These are phyloP conservation scores for Lasioglossum calceatum DNA, from an alignment of 2,888 invertebrate species.

Conservation along the genomic window DNA sequence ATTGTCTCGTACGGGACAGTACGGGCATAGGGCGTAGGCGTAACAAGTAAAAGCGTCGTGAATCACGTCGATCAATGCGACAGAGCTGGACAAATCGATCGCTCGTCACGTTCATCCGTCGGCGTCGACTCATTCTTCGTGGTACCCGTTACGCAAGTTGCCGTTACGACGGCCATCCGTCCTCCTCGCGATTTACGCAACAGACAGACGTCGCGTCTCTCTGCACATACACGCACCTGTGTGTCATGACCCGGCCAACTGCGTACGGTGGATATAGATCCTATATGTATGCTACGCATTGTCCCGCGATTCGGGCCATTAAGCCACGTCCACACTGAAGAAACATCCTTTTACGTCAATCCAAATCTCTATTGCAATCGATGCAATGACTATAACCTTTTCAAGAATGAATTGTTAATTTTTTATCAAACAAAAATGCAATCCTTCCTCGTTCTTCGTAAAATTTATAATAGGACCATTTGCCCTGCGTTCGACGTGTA, in stretches of 20 bases:
- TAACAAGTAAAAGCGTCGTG: conserved; percentile 58
- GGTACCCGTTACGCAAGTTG: conserved; percentile 55
- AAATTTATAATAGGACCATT: too few species aligned
- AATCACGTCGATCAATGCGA: conserved; percentile 65
- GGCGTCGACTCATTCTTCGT: conserved; percentile 35
- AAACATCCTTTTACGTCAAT: too few species aligned
- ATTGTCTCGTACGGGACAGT: background rate
- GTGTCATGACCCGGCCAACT: conserved; percentile 55
- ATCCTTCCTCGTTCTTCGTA: too few species aligned
- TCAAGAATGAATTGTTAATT: too few species aligned
- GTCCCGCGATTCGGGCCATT: background rate
- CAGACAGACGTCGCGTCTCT: conserved; percentile 33
- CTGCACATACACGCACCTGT: background rate
- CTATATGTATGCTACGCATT: conserved; percentile 1
- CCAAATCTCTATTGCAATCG: too few species aligned
- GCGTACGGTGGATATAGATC: conserved; percentile 31
- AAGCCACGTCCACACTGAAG: background rate
- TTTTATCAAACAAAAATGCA: too few species aligned
- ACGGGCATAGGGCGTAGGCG: conserved; percentile 29
- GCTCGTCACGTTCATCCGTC: conserved; percentile 52
- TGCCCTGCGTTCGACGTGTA: too few species aligned
- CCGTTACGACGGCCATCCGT: conserved; percentile 41
- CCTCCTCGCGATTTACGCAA: conserved; percentile 60
- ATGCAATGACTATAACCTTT: too few species aligned
- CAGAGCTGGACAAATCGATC: conserved; percentile 39